Base-by-base conservation (phyloP, 2,113 vertebrate genomes). In the Tachuris rubrigastra region DNA sequence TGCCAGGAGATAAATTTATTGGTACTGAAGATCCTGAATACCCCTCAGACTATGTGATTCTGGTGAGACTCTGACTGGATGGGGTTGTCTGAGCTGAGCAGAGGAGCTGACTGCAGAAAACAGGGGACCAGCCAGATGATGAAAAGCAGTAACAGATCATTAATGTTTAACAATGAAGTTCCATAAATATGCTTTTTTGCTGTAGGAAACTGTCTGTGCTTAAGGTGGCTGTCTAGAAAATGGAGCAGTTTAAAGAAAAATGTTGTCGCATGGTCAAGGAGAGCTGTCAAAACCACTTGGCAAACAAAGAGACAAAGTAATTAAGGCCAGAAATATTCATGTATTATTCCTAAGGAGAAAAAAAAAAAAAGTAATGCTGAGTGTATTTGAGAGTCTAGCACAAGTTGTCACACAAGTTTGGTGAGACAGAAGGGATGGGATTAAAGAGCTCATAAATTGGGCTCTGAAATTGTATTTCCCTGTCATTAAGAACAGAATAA, bases 191-290 rank as follows among this genome's bases (percentile, higher is more conserved):
- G 46, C 27, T 77, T 92, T 71, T 35, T 49, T 82, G 46, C 84
- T 78, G 28, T 59, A 87, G 37, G 44, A 93, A 90, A 75, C 9
- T 0, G 2, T 27, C 44, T 85, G 21, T 81, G 39, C 62, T 52
- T 86, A 90, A 75, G 41, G 49, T 87, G 28, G 16, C 35, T 92
- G 84, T 89, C 88, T 63, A 71, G 80, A 87, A 93, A 96, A 90
- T 72, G 18, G 58, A 95, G 74, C 44, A 63, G 24, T 90, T 92
- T 68, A 78, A 90, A 93, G 68, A 87, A 92, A 94, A 96, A 86
- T 71, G 39, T 85, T 94, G 31, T 79, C 53, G 67, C 23, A 37
- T 90, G 88, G 84, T 91, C 62, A 73, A 92, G 56, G 39, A 93
- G 50, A 75, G 13, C 58, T 91, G 76, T 92, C 83, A 92, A 94